Conservation (phyloP, 2,888 invertebrate species). For the Volucella inflata region DNA sequence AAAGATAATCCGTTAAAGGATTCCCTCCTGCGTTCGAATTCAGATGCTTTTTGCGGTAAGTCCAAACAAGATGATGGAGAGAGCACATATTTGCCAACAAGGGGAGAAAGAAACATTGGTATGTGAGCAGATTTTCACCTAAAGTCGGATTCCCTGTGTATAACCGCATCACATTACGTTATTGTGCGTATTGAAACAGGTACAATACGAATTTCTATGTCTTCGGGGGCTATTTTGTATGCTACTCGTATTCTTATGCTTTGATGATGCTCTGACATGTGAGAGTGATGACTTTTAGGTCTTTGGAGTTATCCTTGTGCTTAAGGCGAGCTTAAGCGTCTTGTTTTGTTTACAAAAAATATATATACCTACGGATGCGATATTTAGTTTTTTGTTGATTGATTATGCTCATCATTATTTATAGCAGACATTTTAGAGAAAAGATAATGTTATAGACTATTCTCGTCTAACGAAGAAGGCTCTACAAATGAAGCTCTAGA, state of each 20-base stretch:
- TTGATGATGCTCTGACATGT: slow-evolving; percentile 40
- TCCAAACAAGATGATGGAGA: slow-evolving; percentile 41
- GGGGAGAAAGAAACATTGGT: slow-evolving; percentile 23
- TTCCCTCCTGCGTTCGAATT: slow-evolving; percentile 57
- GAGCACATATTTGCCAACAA: slow-evolving; percentile 31
- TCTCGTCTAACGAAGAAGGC: too few species aligned
- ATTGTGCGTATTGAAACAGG: slow-evolving; percentile 48
- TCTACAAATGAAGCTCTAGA: too few species aligned
- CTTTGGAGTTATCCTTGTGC: slow-evolving; percentile 37
- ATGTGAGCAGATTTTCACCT: slow-evolving; percentile 73
- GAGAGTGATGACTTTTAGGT: slow-evolving; percentile 64
- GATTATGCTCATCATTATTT: not conserved
- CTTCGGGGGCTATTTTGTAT: slow-evolving; percentile 42
- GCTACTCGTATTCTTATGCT: not conserved
- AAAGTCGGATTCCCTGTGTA: slow-evolving; percentile 67
- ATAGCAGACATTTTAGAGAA: too few species aligned
- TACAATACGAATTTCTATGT: slow-evolving; percentile 7
- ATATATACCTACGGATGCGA: not conserved
- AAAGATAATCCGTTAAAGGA: slow-evolving; percentile 69
- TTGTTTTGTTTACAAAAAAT: not conserved
- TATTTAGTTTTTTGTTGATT: not conserved
- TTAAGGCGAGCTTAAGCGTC: slow-evolving; percentile 48
- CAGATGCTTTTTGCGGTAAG: slow-evolving; percentile 55
- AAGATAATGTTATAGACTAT: too few species aligned
- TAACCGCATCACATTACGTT: slow-evolving; percentile 64